Evolutionary conservation across 37 sponge, comb jelly and placozoan genomes (phyloP).

Genomic region (Halichondria panicea): DNA sequence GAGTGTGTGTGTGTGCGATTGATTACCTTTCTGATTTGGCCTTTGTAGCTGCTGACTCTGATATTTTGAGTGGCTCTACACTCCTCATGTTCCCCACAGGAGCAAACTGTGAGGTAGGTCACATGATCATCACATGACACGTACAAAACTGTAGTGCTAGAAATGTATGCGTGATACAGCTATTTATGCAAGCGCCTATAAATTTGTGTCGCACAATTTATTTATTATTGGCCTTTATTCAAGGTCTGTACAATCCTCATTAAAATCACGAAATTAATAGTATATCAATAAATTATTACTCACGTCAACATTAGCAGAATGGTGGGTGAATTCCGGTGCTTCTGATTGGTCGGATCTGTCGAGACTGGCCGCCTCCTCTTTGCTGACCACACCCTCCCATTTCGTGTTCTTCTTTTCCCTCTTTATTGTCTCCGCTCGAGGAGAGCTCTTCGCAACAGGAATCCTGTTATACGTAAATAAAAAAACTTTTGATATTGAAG

Average conservation of each 20-base stretch:
- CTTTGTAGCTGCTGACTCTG: background rate
- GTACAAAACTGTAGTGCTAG: too few species aligned
- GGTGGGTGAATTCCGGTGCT: background rate
- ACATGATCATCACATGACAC: too few species aligned
- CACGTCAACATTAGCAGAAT: background rate
- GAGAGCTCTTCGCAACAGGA: too few species aligned
- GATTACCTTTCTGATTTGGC: too few species aligned
- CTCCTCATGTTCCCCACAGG: too few species aligned
- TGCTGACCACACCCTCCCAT: slow-evolving; percentile 54
- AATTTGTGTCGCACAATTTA: slow-evolving; percentile 11
- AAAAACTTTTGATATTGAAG: too few species aligned
- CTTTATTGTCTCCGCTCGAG: slow-evolving; percentile 17
- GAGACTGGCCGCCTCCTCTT: slow-evolving; percentile 25
- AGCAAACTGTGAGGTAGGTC: too few species aligned
- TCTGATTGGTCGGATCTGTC: slow-evolving; percentile 46
- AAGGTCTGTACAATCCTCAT: slow-evolving; percentile 39
- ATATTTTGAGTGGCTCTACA: background rate
- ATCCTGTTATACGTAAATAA: too few species aligned
- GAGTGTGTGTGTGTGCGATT: too few species aligned
- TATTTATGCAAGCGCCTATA: too few species aligned
- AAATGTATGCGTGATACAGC: too few species aligned
- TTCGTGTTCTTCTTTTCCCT: slow-evolving; percentile 42
- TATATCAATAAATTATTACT: too few species aligned
- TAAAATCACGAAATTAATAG: slow-evolving; percentile 9
- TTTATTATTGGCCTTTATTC: slow-evolving; percentile 48